Evolutionary conservation across 1,140 invertebrate species (phyloP).

Genomic region (Cepaea nemoralis): DNA sequence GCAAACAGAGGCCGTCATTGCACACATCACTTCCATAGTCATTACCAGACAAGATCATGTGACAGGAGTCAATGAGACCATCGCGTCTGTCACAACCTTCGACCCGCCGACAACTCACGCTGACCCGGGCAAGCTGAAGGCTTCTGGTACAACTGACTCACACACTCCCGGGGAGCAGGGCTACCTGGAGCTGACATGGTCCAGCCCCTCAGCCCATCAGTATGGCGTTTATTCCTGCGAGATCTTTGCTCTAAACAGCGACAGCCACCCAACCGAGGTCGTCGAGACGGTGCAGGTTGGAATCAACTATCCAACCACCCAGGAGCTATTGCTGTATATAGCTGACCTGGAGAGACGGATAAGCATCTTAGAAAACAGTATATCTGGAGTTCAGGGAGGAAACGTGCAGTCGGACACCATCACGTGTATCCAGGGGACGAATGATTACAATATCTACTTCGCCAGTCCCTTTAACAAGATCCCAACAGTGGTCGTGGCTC

Average conservation of each 20-base stretch:
- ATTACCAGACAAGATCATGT: neutral
- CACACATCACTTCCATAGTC: neutral
- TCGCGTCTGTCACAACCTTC: neutral
- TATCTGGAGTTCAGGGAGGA: neutral
- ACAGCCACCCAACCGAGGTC: neutral
- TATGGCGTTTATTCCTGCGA: constrained; percentile 2
- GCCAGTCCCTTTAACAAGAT: neutral
- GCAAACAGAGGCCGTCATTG: neutral
- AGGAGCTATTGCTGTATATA: neutral
- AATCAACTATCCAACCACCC: neutral
- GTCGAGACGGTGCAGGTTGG: neutral
- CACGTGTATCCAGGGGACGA: neutral
- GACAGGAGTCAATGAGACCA: neutral
- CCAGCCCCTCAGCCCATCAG: neutral
- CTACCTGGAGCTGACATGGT: constrained; percentile 1
- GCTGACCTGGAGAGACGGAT: neutral
- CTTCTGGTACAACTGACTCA: neutral
- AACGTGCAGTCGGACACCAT: neutral
- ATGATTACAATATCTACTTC: neutral
- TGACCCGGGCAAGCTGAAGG: neutral
- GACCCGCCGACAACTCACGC: neutral
- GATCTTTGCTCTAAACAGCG: neutral
- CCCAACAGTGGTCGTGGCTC: neutral
- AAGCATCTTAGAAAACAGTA: neutral
- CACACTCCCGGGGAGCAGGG: constrained; percentile 8